These are phyloP conservation scores for Thymallus thymallus DNA, from an alignment of 2,113 vertebrate species.

Conservation along the genomic window DNA sequence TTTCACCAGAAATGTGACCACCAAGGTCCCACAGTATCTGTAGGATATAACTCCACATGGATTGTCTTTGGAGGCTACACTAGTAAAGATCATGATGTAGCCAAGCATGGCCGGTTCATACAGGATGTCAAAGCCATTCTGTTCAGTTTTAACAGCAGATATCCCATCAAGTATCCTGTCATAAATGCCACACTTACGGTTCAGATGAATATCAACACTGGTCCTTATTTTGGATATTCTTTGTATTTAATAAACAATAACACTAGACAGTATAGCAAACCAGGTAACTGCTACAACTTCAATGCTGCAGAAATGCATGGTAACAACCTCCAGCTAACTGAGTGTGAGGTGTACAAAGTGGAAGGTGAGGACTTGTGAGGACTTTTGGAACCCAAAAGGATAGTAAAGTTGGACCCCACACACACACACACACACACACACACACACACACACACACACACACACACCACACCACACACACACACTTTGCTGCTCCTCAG, in stretches of 20 bases:
- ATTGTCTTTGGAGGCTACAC: constrained; percentile 66
- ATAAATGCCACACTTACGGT: background rate
- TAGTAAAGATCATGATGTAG: constrained; percentile 28
- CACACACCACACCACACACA: too few relatives aligned
- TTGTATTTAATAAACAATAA: constrained; percentile 29
- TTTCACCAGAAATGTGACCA: constrained; percentile 62
- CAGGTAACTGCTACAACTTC: constrained; percentile 46
- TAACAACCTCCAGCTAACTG: constrained; percentile 47
- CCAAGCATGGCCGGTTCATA: constrained; percentile 24
- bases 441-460: too few relatives aligned
- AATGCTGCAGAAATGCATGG: constrained; percentile 51
- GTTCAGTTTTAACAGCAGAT: constrained; percentile 49
- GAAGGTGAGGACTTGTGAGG: too few relatives aligned
- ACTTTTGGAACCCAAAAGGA: too few relatives aligned
- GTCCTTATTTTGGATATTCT: constrained; percentile 52
- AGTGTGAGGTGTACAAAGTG: constrained; percentile 67
- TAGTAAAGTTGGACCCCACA: too few relatives aligned
- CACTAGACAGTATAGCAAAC: background rate
- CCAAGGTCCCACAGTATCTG: constrained; percentile 56
- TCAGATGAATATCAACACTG: background rate
- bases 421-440: too few relatives aligned
- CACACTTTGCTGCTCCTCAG: too few relatives aligned
- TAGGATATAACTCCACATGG: constrained; percentile 63
- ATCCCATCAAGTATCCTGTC: constrained; percentile 20
- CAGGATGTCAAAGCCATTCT: constrained; percentile 61